Percentiles rank a stretch among this genome's conserved stretches.
phyloP scores from a whole-genome alignment of 1,140 invertebrate genomes.

The Bombus balteatus region DNA sequence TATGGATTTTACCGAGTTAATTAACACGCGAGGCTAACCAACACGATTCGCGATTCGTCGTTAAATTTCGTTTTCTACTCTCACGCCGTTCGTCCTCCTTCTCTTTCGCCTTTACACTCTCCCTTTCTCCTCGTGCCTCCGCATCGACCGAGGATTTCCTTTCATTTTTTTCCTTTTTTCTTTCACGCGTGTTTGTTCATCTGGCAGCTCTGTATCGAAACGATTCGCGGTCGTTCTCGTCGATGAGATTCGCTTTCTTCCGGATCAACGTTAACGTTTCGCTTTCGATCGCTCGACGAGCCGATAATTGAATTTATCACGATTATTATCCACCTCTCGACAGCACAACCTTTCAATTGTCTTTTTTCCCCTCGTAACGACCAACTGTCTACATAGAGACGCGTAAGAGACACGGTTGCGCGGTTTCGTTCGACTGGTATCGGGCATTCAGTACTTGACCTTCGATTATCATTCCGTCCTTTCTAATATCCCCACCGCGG shows the following conservation, averaged over 20 bases:
- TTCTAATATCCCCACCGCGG: constrained; percentile 66
- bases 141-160: neutral
- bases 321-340: neutral
- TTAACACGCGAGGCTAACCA: constrained; percentile 3
- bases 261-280: neutral
- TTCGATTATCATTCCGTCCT: constrained; percentile 73
- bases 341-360: neutral
- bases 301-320: constrained; percentile 20
- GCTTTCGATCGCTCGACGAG: neutral
- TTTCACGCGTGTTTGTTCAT: neutral
- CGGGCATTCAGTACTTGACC: constrained; percentile 71
- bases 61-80: neutral
- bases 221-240: constrained; percentile 12
- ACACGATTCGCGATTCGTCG: neutral
- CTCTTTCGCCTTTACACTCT: no score
- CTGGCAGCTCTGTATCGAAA: constrained; percentile 10
- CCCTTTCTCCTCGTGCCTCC: neutral
- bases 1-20: constrained; percentile 19
- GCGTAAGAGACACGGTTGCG: neutral
- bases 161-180: neutral
- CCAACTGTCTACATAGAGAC: neutral
- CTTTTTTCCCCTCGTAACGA: neutral
- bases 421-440: constrained; percentile 50
- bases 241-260: constrained; percentile 15
- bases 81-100: neutral